Evolutionary conservation across 2,113 vertebrate genomes (phyloP).

Genomic region (Phrynosoma blainvillii): DNA sequence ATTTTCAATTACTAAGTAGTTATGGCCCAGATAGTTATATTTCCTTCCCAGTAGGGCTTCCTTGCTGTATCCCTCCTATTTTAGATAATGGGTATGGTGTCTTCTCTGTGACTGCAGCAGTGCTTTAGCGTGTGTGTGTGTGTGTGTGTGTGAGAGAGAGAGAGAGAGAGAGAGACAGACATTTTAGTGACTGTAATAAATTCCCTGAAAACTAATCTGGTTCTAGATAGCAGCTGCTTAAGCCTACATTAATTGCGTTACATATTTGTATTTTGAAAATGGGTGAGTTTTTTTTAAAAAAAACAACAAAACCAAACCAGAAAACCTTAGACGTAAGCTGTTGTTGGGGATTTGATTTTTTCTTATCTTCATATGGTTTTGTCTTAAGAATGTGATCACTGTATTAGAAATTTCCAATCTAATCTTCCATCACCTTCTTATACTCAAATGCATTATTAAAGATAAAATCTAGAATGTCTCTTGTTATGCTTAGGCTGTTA

Average conservation of each 20-base stretch:
- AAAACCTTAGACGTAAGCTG: conserved; percentile 27
- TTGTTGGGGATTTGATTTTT: conserved; percentile 5
- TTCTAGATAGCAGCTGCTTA: conserved; percentile 24
- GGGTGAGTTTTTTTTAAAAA: conserved; percentile 16
- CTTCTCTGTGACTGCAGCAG: conserved; percentile 2
- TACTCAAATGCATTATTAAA: not conserved
- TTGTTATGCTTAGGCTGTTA: conserved; percentile 20
- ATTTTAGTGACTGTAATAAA: conserved; percentile 8
- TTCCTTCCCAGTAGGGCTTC: conserved; percentile 25
- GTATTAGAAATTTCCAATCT: conserved; percentile 23
- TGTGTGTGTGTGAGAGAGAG: too few relatives aligned
- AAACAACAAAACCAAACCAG: not conserved
- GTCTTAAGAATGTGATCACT: conserved; percentile 51
- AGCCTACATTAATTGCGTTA: conserved; percentile 15
- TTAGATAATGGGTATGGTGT: not conserved
- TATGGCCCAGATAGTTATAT: not conserved
- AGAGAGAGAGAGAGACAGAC: too few relatives aligned
- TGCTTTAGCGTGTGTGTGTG: conserved; percentile 11
- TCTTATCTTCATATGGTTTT: conserved; percentile 15
- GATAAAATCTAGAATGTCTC: not conserved
- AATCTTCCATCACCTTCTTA: not conserved
- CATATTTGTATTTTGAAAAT: conserved; percentile 11
- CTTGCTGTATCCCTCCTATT: conserved; percentile 34
- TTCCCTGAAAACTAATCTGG: conserved; percentile 29
- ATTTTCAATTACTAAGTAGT: conserved; percentile 32